Conservation (phyloP, 1,140 invertebrate genomes). For the Dermatophagoides farinae region DNA sequence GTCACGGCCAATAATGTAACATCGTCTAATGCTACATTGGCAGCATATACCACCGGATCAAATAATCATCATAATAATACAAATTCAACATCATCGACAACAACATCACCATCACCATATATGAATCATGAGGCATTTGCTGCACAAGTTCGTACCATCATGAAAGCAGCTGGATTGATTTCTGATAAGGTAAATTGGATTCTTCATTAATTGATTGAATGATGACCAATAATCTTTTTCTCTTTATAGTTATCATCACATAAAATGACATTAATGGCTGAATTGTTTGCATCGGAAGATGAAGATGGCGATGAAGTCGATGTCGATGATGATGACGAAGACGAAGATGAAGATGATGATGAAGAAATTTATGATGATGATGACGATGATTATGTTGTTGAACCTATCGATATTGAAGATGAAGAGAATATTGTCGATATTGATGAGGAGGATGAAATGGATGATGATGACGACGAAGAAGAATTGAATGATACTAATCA, state of each 20-base stretch:
- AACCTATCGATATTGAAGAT: neutral
- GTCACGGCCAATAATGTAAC: neutral
- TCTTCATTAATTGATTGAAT: neutral
- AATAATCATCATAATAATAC: neutral
- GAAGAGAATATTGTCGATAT: neutral
- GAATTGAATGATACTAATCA: neutral
- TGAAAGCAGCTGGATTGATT: neutral
- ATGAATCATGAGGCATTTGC: neutral
- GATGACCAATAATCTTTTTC: too few species aligned
- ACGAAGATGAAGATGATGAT: neutral
- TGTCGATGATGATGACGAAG: neutral
- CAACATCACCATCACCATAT: neutral
- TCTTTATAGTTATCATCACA: neutral
- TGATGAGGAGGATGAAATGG: neutral
- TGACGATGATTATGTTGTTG: neutral
- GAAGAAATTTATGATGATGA: neutral
- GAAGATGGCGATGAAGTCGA: conserved; percentile 5
- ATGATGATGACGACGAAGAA: neutral
- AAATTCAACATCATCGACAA: neutral
- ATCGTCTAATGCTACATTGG: neutral
- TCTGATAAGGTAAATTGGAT: neutral
- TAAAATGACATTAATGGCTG: conserved; percentile 4
- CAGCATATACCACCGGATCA: neutral
- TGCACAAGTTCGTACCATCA: neutral
- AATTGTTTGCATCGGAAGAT: conserved; percentile 11